These are phyloP conservation scores for Anguilla megastoma DNA, from an alignment of 2,797 vertebrate genomes.

Conservation along the genomic window DNA sequence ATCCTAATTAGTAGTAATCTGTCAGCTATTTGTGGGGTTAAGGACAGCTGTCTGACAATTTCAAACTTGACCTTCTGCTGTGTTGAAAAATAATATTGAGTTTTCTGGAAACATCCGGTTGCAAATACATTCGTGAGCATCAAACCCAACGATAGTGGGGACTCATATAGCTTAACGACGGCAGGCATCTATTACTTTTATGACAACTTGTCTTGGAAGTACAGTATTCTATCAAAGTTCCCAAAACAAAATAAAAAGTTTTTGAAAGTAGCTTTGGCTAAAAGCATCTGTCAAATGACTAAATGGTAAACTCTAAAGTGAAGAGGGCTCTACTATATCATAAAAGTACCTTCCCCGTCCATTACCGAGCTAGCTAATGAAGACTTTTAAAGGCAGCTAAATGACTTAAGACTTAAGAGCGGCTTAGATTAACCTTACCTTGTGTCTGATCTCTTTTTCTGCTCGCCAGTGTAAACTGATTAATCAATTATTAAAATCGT, in stretches of 20 bases:
- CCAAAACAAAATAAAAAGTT: too few relatives aligned
- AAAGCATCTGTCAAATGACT: too few relatives aligned
- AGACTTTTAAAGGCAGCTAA: neutral
- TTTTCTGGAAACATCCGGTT: neutral
- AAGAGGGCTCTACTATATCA: too few relatives aligned
- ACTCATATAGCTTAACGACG: neutral
- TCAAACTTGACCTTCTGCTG: neutral
- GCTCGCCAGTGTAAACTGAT: neutral
- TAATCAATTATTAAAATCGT: neutral
- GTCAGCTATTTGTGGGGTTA: neutral
- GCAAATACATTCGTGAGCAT: neutral
- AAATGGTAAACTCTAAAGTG: too few relatives aligned
- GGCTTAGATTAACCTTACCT: too few relatives aligned
- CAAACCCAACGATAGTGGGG: neutral
- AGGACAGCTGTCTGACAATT: neutral
- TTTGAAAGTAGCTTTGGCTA: too few relatives aligned
- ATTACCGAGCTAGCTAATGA: neutral
- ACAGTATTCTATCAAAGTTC: neutral
- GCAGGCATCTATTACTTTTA: neutral
- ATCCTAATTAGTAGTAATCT: constrained; percentile 30
- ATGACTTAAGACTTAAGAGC: too few relatives aligned
- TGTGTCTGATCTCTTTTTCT: neutral
- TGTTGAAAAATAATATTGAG: neutral
- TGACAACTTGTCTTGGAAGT: neutral
- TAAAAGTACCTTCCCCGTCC: too few relatives aligned